phyloP scores from a whole-genome alignment of 2,888 invertebrate genomes.

The Drosophila demipolita region DNA sequence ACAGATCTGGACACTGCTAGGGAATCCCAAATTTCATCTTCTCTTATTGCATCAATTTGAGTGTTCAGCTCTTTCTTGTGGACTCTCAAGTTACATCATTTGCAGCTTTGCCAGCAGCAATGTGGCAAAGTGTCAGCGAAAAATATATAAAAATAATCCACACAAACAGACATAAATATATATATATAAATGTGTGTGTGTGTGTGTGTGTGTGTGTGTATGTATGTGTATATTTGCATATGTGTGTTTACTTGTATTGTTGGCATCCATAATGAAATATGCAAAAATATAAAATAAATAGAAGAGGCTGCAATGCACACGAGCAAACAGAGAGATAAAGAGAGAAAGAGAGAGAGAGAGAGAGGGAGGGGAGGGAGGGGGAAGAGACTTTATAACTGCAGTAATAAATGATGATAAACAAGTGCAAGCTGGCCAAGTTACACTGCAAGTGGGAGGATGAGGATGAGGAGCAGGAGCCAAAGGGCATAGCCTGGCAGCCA shows the following conservation, averaged over 20 bases:
- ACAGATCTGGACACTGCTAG: constrained; percentile 20
- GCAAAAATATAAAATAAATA: constrained; percentile 60
- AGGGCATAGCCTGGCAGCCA: constrained; percentile 10
- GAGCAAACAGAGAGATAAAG: constrained; percentile 50
- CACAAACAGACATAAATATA: background rate
- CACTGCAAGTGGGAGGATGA: background rate
- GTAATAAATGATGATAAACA: constrained; percentile 78
- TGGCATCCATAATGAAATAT: constrained; percentile 63
- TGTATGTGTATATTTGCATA: background rate
- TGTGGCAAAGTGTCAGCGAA: constrained; percentile 52
- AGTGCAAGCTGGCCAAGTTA: constrained; percentile 70
- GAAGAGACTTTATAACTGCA: constrained; percentile 66
- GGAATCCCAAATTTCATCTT: constrained; percentile 27
- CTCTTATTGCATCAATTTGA: background rate
- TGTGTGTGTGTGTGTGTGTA: background rate
- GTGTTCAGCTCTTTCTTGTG: constrained; percentile 11
- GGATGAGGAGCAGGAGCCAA: constrained; percentile 1
- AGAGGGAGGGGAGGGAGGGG: background rate
- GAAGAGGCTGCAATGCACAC: constrained; percentile 43
- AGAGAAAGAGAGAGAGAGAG: constrained; percentile 17
- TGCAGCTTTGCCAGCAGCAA: constrained; percentile 34
- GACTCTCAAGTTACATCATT: constrained; percentile 40
- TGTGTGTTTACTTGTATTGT: constrained; percentile 47
- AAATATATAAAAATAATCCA: constrained; percentile 23
- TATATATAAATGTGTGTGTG: background rate